phyloP scores from a whole-genome alignment of 1,140 invertebrate genomes.

The Hylaeus volcanicus region DNA sequence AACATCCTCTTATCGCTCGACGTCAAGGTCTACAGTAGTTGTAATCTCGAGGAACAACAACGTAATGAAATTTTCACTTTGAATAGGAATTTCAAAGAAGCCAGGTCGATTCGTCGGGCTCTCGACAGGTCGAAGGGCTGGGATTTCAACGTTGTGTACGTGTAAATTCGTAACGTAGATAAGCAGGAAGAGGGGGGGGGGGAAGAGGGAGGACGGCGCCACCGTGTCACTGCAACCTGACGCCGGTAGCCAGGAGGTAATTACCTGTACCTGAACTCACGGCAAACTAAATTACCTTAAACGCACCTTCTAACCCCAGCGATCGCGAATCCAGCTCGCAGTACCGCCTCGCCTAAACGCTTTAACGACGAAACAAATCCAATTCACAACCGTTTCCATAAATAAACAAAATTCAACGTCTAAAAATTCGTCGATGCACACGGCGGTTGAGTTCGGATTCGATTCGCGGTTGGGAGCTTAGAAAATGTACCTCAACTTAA shows the following conservation, averaged over 20 bases:
- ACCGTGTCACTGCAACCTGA: constrained; percentile 73
- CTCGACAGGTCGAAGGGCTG: background rate
- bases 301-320: background rate
- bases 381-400: background rate
- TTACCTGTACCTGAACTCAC: constrained; percentile 73
- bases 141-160: constrained; percentile 34
- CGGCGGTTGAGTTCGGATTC: too few relatives aligned
- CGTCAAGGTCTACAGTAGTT: too few relatives aligned
- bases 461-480: too few relatives aligned
- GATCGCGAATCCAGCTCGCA: constrained; percentile 9
- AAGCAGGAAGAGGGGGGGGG: constrained; percentile 6
- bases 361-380: background rate
- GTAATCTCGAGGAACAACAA: too few relatives aligned
- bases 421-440: too few relatives aligned
- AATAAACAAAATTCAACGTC: too few relatives aligned
- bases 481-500: too few relatives aligned
- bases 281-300: constrained; percentile 59
- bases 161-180: constrained; percentile 12
- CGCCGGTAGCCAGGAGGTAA: constrained; percentile 72
- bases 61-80: background rate
- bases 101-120: background rate
- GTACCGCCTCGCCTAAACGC: background rate
- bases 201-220: constrained; percentile 45
- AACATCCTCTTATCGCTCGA: too few relatives aligned
- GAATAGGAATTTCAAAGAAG: background rate